Evolutionary conservation across 2,797 vertebrate species (phyloP).

Genomic region (Prunella strophiata): DNA sequence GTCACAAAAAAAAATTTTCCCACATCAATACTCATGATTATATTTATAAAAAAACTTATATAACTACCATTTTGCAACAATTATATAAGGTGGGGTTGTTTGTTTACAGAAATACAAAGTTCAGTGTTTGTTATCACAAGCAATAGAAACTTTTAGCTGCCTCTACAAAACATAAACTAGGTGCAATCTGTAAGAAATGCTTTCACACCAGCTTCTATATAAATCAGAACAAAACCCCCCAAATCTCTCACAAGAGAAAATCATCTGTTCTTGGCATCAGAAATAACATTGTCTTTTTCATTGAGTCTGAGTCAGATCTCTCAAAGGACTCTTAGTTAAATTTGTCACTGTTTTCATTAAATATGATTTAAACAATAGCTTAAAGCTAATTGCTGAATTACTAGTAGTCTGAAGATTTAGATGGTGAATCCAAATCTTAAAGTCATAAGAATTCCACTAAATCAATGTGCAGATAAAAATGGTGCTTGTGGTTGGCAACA

Average conservation of each 20-base stretch:
- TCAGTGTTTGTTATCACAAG: neutral
- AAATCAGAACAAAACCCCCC: neutral
- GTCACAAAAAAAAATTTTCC: neutral
- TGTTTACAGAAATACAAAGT: neutral
- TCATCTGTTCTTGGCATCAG: neutral
- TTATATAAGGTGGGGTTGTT: neutral
- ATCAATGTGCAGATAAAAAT: neutral
- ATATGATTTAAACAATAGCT: slow-evolving; percentile 34
- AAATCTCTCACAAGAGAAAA: neutral
- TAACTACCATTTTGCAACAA: neutral
- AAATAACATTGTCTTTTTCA: neutral
- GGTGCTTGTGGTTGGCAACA: neutral
- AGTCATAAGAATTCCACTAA: neutral
- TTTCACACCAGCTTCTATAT: neutral
- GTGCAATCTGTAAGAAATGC: neutral
- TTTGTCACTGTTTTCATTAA: slow-evolving; percentile 35
- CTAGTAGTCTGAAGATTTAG: neutral
- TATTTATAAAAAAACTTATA: neutral
- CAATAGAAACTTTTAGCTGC: neutral
- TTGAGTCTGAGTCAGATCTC: slow-evolving; percentile 18
- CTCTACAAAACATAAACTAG: neutral
- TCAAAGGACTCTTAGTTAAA: slow-evolving; percentile 18
- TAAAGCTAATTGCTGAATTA: slow-evolving; percentile 34
- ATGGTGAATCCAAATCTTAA: neutral
- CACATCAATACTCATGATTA: neutral